Evolutionary conservation across 2,113 vertebrate species (phyloP), one percentile per base, ranked within the genome.

Genomic region (Hemicordylus capensis): DNA sequence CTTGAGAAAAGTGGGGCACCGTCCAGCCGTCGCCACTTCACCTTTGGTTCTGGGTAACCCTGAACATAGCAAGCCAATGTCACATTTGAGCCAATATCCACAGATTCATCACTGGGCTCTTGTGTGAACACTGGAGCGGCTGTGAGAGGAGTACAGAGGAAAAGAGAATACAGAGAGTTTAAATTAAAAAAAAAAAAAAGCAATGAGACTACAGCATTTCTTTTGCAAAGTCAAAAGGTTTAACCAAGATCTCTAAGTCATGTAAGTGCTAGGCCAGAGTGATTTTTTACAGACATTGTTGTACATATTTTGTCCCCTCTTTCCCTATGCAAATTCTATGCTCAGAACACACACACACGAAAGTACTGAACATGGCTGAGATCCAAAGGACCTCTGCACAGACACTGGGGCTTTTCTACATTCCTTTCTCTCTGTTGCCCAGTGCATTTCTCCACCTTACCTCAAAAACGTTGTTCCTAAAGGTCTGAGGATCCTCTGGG

Each of bases 51-150:
- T 4, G 99, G 99, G 85, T 98, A 96, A 22, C 98, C 99, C 81
- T 96, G 95, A 46, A 94, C 97, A 0, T 95, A 95, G 93, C 99
- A 99, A 0, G 90, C 89, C 70, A 99, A 91, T 0, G 97, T 99
- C 92, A 97, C 87, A 6, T 98, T 98, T 54, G 97, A 97, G 84
- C 98, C 97, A 51, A 99, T 98, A 92, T 99, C 98, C 0, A 86
- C 88, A 0, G 97, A 96, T 39, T 97, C 91, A 1, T 99, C 97
- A 4, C 79, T 84, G 0, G 98, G 98, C 75, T 97, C 96, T 86
- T 95, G 96, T 0, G 95, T 97, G 93, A 99, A 99, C 91, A 97
- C 89, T 3, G 99, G 98, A 26, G 96, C 83, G 80, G 98, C 99
- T 99, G 61, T 20, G 61, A 89, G 87, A 80, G 14, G 85, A 28